Evolutionary conservation across 2,113 vertebrate genomes (phyloP).

Genomic region (Anhinga anhinga): DNA sequence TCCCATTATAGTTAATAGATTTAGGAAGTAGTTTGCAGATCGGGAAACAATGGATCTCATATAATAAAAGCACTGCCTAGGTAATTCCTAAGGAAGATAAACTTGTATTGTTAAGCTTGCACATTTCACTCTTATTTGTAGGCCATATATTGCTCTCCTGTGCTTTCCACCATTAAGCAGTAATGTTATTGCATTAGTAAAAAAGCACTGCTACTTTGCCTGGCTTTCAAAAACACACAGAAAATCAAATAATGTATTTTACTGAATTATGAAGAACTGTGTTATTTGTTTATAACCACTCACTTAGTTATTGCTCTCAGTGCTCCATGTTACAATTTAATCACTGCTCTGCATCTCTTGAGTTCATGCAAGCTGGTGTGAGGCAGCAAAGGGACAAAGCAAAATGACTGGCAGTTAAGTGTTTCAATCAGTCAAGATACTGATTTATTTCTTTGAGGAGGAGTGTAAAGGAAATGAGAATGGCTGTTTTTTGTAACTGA

Average conservation of each 20-base stretch:
- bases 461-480: slow-evolving; percentile 20
- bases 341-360: background rate
- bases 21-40: slow-evolving; percentile 65
- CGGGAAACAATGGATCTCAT: slow-evolving; percentile 51
- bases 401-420: background rate
- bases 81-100: slow-evolving; percentile 60
- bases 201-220: background rate
- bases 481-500: slow-evolving; percentile 5
- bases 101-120: slow-evolving; percentile 31
- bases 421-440: slow-evolving; percentile 7
- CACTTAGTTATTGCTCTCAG: slow-evolving; percentile 30
- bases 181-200: slow-evolving; percentile 15
- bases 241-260: background rate
- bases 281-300: slow-evolving; percentile 34
- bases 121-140: slow-evolving; percentile 7
- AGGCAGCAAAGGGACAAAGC: background rate
- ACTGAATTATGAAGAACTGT: background rate
- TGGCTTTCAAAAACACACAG: background rate
- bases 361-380: background rate
- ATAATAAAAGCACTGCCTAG: slow-evolving; percentile 49
- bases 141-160: slow-evolving; percentile 28
- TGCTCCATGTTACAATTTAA: slow-evolving; percentile 27
- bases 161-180: slow-evolving; percentile 44
- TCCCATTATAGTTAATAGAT: slow-evolving; percentile 53
- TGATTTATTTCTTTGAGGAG: slow-evolving; percentile 68